Percentiles rank a stretch among this genome's conserved stretches.
These are phyloP conservation scores for Laterallus jamaicensis DNA, from an alignment of 2,113 vertebrate species.

Conservation along the genomic window DNA sequence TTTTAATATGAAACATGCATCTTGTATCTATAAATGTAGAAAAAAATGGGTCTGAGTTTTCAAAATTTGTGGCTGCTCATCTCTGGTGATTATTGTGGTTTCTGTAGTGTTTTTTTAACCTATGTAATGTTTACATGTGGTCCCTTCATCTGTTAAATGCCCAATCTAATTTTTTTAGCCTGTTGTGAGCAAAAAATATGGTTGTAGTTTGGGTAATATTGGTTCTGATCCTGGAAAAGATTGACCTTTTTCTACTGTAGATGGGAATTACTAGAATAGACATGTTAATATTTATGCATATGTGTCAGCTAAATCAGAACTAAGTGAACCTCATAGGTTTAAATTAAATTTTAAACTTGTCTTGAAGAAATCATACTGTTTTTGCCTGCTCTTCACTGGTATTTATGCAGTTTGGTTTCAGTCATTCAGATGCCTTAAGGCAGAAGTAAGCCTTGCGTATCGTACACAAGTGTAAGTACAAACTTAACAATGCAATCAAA, in stretches of 20 bases:
- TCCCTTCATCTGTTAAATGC: not conserved
- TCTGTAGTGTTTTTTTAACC: not conserved
- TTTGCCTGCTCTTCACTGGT: not conserved
- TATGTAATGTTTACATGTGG: not conserved
- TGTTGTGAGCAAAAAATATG: not conserved
- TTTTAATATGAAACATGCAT: no score
- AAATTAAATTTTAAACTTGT: not conserved
- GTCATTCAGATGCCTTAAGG: not conserved
- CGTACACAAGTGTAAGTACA: not conserved
- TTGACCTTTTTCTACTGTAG: not conserved
- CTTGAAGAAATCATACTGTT: not conserved
- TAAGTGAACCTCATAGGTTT: not conserved
- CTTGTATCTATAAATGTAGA: not conserved
- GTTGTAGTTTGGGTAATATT: not conserved
- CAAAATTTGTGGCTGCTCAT: not conserved
- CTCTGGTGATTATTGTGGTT: not conserved
- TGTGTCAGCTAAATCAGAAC: not conserved
- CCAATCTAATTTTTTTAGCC: not conserved
- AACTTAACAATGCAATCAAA: not conserved
- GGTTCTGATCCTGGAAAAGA: not conserved
- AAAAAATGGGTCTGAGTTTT: not conserved
- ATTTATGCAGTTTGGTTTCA: not conserved
- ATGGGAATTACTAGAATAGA: not conserved
- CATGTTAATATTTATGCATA: not conserved
- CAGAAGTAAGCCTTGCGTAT: not conserved